phyloP scores from a whole-genome alignment of 2,113 vertebrate genomes.

The Oryzias woworae region DNA sequence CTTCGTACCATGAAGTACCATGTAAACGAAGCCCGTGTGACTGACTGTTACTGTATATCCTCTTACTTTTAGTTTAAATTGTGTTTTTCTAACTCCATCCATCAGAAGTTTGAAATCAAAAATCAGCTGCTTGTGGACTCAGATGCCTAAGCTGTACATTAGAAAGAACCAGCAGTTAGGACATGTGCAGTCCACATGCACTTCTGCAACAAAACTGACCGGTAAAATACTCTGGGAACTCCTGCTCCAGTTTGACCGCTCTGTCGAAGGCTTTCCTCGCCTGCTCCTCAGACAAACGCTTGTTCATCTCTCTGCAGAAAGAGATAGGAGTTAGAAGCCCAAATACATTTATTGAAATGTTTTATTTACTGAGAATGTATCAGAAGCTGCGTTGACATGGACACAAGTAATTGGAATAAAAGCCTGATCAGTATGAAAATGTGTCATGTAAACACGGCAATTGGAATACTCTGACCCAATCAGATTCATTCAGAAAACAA shows the following conservation, averaged over 20 bases:
- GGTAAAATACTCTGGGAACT: slow-evolving; percentile 96
- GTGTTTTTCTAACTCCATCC: not conserved
- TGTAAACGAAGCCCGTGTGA: not conserved
- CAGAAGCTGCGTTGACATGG: no score
- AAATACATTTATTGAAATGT: no score
- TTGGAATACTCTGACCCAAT: no score
- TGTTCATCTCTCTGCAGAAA: slow-evolving; percentile 93
- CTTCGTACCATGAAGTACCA: no score
- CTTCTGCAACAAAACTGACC: slow-evolving; percentile 71
- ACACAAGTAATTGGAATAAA: no score
- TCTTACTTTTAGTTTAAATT: no score
- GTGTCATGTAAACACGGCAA: no score
- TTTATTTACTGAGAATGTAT: no score
- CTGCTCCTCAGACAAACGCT: slow-evolving; percentile 92
- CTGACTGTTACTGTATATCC: no score
- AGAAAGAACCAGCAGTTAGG: not conserved
- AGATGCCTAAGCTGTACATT: not conserved
- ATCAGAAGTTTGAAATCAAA: not conserved
- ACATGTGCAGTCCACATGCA: not conserved
- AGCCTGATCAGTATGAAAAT: no score
- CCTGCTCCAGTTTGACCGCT: slow-evolving; percentile 93
- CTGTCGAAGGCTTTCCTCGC: slow-evolving; percentile 92
- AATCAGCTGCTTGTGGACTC: not conserved
- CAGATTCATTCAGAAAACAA: no score
- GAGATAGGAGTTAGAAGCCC: not conserved